Base-by-base conservation (phyloP, 2,113 vertebrate species). In the Hyaena hyaena region DNA sequence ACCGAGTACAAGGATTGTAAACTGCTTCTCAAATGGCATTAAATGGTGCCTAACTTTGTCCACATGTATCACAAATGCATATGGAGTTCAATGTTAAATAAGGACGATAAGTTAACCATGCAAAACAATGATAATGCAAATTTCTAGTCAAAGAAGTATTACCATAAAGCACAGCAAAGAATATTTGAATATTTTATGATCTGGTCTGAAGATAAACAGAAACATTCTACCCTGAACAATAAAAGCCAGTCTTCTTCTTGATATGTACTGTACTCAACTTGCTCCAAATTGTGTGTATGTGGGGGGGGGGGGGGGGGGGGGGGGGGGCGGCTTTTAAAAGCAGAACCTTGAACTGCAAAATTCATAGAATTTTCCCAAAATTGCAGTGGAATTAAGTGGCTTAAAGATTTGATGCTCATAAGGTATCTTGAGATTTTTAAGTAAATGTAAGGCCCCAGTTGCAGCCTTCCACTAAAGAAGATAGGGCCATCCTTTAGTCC, bases 91-190 rank as follows among this genome's bases (percentile, higher is more conserved):
- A 6, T 73, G 0, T 43, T 96, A 48, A 2, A 61, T 2, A 92
- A 0, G 35, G 89, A 97, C 65, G 80, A 69, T 66, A 84, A 12
- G 63, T 68, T 88, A 95, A 95, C 71, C 53, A 43, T 86, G 91
- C 91, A 96, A 96, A 95, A 88, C 50, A 97, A 55, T 1, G 82
- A 88, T 61, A 82, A 97, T 61, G 58, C 39, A 97, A 95, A 98
- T 93, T 71, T 86, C 19, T 76, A 97, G 96, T 82, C 79, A 94
- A 90, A 0, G 53, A 96, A 90, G 63, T 16, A 96, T 86, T 93
- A 61, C 31, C 1, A 0, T 53, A 91, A 83, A 88, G 88, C 48
- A 76, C 11, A 76, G 90, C 83, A 86, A 85, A 89, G 6, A 66
- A 35, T 1, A 88, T 24, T 86, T 16, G 79, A 71, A 94, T 65